These are phyloP conservation scores for Linepithema humile DNA, from an alignment of 1,140 invertebrate species.

Conservation along the genomic window DNA sequence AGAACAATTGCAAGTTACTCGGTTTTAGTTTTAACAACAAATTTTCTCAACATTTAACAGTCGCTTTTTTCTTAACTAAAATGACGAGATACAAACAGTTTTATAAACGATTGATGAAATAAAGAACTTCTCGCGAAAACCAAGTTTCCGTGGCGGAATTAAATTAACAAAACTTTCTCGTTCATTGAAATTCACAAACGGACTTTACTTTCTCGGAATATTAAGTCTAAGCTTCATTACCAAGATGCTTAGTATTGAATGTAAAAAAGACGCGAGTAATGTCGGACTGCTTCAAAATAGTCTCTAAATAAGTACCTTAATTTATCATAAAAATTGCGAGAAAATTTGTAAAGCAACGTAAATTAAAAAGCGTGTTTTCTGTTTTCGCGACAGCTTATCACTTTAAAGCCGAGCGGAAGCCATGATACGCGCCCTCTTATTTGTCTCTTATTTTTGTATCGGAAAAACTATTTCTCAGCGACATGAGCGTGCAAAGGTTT, in stretches of 20 bases:
- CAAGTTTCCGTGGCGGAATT: neutral
- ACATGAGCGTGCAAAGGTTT: neutral
- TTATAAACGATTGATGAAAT: neutral
- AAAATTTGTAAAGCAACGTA: neutral
- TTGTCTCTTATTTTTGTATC: neutral
- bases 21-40: neutral
- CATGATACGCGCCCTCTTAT: neutral
- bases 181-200: conserved; percentile 15
- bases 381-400: neutral
- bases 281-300: neutral
- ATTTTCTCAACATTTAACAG: neutral
- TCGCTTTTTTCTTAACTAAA: neutral
- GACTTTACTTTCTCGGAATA: neutral
- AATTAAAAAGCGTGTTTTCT: too few relatives aligned
- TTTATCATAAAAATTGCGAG: neutral
- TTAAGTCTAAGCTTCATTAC: conserved; percentile 9
- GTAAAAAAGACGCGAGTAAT: neutral
- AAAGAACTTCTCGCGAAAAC: neutral
- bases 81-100: neutral
- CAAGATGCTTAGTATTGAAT: neutral
- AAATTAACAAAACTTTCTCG: conserved; percentile 9
- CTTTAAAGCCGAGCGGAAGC: neutral
- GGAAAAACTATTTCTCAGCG: conserved; percentile 3
- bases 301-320: neutral
- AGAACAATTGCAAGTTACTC: neutral